phyloP scores from a whole-genome alignment of 2,113 vertebrate genomes.

The Ictidomys tridecemlineatus region DNA sequence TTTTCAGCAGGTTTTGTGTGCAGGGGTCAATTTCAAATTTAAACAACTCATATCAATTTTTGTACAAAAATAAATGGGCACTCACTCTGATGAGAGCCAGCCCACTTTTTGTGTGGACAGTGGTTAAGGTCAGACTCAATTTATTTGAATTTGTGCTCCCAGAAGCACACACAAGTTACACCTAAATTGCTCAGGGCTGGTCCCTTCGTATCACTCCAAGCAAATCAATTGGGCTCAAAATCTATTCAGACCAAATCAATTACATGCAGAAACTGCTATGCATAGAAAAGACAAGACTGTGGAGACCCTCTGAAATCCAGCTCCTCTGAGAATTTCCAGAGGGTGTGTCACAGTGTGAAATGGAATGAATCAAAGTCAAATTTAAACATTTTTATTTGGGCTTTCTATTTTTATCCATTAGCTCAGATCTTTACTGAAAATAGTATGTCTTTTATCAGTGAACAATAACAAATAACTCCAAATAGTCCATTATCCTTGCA shows the following conservation, averaged over 20 bases:
- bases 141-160: constrained; percentile 56
- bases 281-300: neutral
- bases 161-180: neutral
- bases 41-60: neutral
- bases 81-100: neutral
- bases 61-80: neutral
- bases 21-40: neutral
- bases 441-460: neutral
- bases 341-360: neutral
- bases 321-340: neutral
- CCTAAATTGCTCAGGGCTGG: constrained; percentile 7
- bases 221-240: constrained; percentile 55
- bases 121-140: constrained; percentile 56
- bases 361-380: neutral
- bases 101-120: neutral
- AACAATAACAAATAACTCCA: neutral
- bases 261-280: neutral
- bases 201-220: constrained; percentile 48
- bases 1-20: neutral
- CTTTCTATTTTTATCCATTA: neutral
- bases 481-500: no score
- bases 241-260: constrained; percentile 52
- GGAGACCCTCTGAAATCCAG: neutral
- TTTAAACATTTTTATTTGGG: constrained; percentile 6
- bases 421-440: neutral